These are phyloP conservation scores for Hyperopisus bebe DNA, from an alignment of 2,113 vertebrate species.

Conservation along the genomic window DNA sequence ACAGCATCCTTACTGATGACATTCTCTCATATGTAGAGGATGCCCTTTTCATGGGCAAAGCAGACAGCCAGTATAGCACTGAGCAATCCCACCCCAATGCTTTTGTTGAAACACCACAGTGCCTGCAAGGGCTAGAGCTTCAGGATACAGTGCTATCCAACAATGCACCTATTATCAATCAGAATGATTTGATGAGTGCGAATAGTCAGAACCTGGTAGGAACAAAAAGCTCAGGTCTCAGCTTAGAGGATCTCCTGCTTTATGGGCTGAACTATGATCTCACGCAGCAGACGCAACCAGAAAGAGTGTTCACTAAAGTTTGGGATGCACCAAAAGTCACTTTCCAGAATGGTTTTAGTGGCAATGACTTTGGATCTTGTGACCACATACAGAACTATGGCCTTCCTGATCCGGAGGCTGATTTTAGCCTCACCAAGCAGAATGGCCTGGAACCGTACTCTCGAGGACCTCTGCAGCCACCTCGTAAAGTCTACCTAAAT, in stretches of 20 bases:
- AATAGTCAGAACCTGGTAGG: background rate
- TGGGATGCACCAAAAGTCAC: constrained; percentile 41
- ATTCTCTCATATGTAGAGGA: constrained; percentile 46
- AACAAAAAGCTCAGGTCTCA: background rate
- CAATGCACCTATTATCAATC: constrained; percentile 9
- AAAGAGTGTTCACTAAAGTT: constrained; percentile 44
- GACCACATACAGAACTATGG: constrained; percentile 21
- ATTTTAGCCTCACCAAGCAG: background rate
- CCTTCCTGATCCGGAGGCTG: background rate
- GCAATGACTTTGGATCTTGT: constrained; percentile 13
- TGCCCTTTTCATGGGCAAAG: constrained; percentile 46
- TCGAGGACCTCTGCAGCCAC: background rate
- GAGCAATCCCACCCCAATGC: background rate
- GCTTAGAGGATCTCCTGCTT: constrained; percentile 29
- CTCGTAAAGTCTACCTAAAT: constrained; percentile 16
- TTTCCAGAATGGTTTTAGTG: constrained; percentile 4
- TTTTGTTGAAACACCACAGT: background rate
- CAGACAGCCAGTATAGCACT: background rate
- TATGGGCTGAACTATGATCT: background rate
- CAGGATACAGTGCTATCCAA: constrained; percentile 13
- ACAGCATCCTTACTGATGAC: constrained; percentile 37
- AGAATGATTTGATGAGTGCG: background rate
- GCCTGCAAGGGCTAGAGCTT: background rate
- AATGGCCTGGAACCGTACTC: background rate
- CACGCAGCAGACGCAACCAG: constrained; percentile 43